Percentiles rank a stretch among this genome's conserved stretches.
These are phyloP conservation scores for Bubalus kerabau DNA, from an alignment of 2,113 vertebrate genomes.

Conservation along the genomic window DNA sequence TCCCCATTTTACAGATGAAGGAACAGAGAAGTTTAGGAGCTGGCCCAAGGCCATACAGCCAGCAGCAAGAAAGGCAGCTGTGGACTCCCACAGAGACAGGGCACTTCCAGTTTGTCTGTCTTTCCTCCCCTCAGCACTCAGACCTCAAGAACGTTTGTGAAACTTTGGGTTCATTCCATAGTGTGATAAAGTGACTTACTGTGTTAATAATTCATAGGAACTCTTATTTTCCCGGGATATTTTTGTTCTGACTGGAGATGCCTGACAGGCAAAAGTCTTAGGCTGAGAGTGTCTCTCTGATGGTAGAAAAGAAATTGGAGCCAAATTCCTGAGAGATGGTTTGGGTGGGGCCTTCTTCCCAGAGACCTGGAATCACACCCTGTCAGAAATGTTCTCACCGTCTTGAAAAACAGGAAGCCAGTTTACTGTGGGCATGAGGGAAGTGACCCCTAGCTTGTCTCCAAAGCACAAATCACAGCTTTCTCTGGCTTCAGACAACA, in stretches of 20 bases:
- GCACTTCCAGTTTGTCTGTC: neutral
- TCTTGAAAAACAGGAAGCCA: neutral
- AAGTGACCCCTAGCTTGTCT: neutral
- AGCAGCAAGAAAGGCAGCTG: neutral
- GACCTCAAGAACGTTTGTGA: neutral
- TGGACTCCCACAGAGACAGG: neutral
- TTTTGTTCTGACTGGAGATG: neutral
- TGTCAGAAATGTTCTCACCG: neutral
- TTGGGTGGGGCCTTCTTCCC: neutral
- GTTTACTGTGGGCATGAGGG: neutral
- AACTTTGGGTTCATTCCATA: neutral
- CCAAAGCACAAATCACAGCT: neutral
- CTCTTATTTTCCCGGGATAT: neutral
- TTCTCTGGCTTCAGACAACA: neutral
- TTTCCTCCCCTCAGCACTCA: no score
- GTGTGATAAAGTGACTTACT: neutral
- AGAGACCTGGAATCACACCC: neutral
- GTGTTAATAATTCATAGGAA: neutral
- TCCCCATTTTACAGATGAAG: neutral
- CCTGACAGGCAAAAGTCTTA: neutral
- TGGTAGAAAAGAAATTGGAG: neutral
- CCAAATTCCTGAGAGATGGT: neutral
- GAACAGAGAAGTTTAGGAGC: neutral
- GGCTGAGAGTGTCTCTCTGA: neutral
- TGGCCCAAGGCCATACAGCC: neutral